Base-by-base conservation (phyloP, 2,113 vertebrate species). In the Nettapus auritus region DNA sequence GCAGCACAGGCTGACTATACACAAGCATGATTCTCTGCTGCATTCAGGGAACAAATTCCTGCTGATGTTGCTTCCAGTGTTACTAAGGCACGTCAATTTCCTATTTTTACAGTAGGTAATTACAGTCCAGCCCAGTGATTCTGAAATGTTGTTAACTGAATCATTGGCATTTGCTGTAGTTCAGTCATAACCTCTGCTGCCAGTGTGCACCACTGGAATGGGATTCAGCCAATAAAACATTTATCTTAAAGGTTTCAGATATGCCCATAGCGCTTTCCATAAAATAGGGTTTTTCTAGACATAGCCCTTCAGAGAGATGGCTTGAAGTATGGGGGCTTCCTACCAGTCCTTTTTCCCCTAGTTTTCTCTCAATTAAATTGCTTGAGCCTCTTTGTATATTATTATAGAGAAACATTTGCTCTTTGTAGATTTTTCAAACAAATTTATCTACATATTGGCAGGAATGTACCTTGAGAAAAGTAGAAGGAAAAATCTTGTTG, bases 171-270 rank as follows among this genome's bases (percentile, higher is more conserved):
- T 81, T 88, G 28, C 66, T 68, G 63, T 63, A 86, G 78, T 80
- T 86, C 74, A 85, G 74, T 52, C 63, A 42, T 20, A 93, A 87
- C 57, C 82, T 76, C 75, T 56, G 88, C 86, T 95, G 88, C 76
- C 89, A 88, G 77, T 0, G 1, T 62, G 52, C 48, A 70, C 42
- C 38, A 68, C 34, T 46, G 53, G 44, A 96, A 87, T 75, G 42
- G 53, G 59, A 94, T 85, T 90, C 86, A 89, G 82, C 74, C 67
- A 95, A 70, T 74, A 92, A 87, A 82, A 71, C 11, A 53, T 89
- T 93, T 84, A 89, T 90, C 92, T 77, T 56, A 86, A 96, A 86
- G 2, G 29, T 84, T 94, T 94, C 83, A 90, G 90, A 87, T 80
- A 23, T 67, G 20, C 31, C 55, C 46, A 12, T 55, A 56, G 70